phyloP scores from a whole-genome alignment of 1,140 invertebrate species.

The Drosophila neocordata region DNA sequence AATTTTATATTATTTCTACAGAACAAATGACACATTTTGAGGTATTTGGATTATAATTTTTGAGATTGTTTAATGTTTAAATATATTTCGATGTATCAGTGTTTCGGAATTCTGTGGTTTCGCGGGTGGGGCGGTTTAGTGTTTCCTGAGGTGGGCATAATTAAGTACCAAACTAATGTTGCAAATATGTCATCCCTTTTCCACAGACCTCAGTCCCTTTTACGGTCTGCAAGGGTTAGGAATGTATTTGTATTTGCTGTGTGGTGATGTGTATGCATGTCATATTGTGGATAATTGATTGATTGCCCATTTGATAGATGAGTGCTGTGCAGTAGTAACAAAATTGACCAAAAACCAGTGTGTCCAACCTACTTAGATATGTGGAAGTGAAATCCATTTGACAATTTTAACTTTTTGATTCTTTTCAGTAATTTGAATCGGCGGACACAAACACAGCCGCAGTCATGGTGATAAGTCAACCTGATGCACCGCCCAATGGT shows the following conservation, averaged over 20 bases:
- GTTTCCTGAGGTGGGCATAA: slow-evolving; percentile 30
- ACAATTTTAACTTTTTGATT: slow-evolving; percentile 34
- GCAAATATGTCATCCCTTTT: background rate
- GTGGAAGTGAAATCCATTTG: background rate
- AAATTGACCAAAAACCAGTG: slow-evolving; percentile 2
- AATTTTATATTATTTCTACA: background rate
- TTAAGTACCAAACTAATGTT: slow-evolving; percentile 51
- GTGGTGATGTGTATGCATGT: slow-evolving; percentile 2
- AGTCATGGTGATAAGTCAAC: slow-evolving; percentile 88
- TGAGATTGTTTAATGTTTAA: background rate
- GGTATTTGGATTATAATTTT: background rate
- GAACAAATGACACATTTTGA: background rate
- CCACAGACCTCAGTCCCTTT: slow-evolving; percentile 11
- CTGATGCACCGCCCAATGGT: slow-evolving; percentile 76
- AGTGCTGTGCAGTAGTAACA: slow-evolving; percentile 5
- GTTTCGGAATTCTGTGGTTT: background rate
- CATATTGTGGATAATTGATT: slow-evolving; percentile 64
- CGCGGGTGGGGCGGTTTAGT: background rate
- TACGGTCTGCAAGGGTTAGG: background rate
- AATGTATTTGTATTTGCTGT: background rate
- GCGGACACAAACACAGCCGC: slow-evolving; percentile 43
- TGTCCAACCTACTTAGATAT: background rate
- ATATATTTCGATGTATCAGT: background rate
- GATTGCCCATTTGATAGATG: slow-evolving; percentile 69
- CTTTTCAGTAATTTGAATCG: slow-evolving; percentile 66